These are phyloP conservation scores for Lithobates sylvaticus DNA, from an alignment of 2,797 vertebrate genomes.

Conservation along the genomic window DNA sequence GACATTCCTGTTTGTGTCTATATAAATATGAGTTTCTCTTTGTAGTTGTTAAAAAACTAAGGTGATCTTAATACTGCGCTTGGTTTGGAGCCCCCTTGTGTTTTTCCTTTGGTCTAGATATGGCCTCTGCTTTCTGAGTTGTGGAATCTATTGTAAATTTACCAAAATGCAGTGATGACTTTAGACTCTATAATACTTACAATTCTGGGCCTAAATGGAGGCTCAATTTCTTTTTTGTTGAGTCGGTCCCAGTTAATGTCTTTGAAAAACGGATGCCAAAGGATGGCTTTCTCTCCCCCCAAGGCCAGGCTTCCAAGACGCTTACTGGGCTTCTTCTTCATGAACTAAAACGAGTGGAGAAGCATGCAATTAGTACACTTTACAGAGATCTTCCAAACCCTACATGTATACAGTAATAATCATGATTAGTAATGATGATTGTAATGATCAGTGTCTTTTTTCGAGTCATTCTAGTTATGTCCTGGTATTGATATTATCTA, in stretches of 20 bases:
- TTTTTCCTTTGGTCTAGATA: too few species aligned
- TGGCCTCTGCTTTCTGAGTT: too few species aligned
- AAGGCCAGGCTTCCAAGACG: constrained; percentile 87
- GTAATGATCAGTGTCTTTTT: too few species aligned
- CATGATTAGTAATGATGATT: too few species aligned
- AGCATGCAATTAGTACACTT: not conserved
- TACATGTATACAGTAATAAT: not conserved
- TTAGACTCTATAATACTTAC: constrained; percentile 78
- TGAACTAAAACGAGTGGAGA: constrained; percentile 80
- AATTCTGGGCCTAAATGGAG: constrained; percentile 94
- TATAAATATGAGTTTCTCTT: too few species aligned
- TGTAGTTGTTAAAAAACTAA: too few species aligned
- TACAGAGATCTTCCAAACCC: not conserved
- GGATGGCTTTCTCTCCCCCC: constrained; percentile 87
- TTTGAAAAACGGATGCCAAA: constrained; percentile 87
- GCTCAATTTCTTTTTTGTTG: constrained; percentile 88
- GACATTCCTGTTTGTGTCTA: too few species aligned
- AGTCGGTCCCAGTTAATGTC: constrained; percentile 91
- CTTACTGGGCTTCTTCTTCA: constrained; percentile 91
- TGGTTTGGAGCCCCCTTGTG: too few species aligned
- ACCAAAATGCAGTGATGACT: not conserved
- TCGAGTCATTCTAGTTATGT: too few species aligned
- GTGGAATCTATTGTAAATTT: too few species aligned
- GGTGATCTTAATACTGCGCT: too few species aligned
- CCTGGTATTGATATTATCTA: too few species aligned